Conservation (phyloP, 1,140 invertebrate species). For the Frieseomelitta varia region DNA sequence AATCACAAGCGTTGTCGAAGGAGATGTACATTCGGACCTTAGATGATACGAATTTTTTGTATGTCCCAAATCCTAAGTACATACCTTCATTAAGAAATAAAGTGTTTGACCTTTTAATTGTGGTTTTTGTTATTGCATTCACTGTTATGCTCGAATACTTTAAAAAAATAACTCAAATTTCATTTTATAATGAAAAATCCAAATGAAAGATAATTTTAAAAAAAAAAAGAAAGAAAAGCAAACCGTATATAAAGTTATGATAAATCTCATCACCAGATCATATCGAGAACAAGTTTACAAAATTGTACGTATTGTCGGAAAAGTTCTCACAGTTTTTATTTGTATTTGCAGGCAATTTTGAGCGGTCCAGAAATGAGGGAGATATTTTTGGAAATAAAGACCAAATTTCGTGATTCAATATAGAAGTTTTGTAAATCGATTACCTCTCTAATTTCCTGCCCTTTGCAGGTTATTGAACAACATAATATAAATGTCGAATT, state of each 20-base stretch:
- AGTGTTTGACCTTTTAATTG: conserved; percentile 72
- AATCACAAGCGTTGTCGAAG: conserved; percentile 88
- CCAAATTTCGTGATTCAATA: conserved; percentile 81
- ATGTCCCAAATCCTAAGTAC: conserved; percentile 64
- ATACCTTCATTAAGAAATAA: conserved; percentile 66
- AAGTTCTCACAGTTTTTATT: conserved; percentile 75
- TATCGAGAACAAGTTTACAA: conserved; percentile 61
- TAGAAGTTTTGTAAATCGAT: conserved; percentile 72
- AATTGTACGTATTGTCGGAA: conserved; percentile 59
- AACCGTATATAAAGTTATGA: conserved; percentile 21
- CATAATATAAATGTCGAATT: conserved; percentile 50
- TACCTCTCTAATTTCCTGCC: conserved; percentile 70
- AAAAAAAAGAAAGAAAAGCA: background rate
- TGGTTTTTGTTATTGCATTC: conserved; percentile 64
- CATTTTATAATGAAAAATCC: conserved; percentile 50
- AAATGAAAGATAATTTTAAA: conserved; percentile 54
- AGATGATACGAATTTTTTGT: conserved; percentile 70
- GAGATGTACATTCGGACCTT: conserved; percentile 76
- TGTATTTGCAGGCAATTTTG: conserved; percentile 83
- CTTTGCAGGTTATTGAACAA: conserved; percentile 45
- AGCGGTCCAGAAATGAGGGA: conserved; percentile 77
- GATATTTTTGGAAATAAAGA: conserved; percentile 83
- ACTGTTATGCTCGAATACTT: conserved; percentile 40
- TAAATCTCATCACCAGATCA: conserved; percentile 30
- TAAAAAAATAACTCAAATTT: background rate